Evolutionary conservation across 2,888 invertebrate species (phyloP).

Genomic region (Rotaria socialis): DNA sequence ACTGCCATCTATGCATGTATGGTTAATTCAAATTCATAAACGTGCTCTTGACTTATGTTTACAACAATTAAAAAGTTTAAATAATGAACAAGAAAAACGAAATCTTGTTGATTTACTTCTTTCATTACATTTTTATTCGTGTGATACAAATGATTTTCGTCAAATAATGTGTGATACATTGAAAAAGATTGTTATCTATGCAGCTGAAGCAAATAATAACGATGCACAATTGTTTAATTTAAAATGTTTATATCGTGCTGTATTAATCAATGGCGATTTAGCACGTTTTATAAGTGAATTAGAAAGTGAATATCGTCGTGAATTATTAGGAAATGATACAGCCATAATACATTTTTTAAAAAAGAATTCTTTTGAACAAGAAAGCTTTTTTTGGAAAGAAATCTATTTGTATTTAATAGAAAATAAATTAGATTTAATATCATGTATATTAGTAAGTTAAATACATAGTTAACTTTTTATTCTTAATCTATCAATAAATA

Average conservation of each 20-base stretch:
- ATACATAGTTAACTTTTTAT: background rate
- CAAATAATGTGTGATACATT: background rate
- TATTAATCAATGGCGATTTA: background rate
- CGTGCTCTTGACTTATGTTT: background rate
- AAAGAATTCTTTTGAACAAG: background rate
- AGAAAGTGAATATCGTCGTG: background rate
- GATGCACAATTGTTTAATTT: background rate
- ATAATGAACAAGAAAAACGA: conserved; percentile 1
- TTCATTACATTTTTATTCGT: background rate
- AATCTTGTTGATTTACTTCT: background rate
- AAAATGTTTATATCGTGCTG: background rate
- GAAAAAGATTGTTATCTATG: conserved; percentile 8
- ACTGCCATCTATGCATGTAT: background rate
- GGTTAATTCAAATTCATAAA: conserved; percentile 31
- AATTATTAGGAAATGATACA: background rate
- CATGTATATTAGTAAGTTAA: background rate
- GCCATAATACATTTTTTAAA: conserved; percentile 28
- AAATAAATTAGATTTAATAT: conserved; percentile 30
- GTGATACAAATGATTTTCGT: conserved; percentile 11
- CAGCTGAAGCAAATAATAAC: background rate
- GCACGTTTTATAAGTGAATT: background rate
- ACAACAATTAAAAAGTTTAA: background rate
- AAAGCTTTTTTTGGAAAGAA: conserved; percentile 24
- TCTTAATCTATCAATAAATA: background rate
- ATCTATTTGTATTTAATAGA: conserved; percentile 4